Conservation (phyloP, 2,797 vertebrate species). For the Mormyrus hasselquistii region DNA sequence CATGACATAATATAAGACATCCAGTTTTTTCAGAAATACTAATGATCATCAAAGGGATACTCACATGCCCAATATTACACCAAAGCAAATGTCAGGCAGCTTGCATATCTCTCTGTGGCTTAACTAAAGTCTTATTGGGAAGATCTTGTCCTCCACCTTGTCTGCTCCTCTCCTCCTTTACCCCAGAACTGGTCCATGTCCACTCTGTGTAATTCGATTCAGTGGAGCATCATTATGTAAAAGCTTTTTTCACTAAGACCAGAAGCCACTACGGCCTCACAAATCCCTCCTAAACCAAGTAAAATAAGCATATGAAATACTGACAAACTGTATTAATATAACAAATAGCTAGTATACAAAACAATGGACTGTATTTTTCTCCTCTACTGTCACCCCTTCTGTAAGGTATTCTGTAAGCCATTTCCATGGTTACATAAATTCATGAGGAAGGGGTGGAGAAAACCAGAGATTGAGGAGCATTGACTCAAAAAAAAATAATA, state of each 20-base stretch:
- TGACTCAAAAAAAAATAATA: not conserved
- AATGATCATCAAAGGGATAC: not conserved
- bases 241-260: not conserved
- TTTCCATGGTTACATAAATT: conserved; percentile 16
- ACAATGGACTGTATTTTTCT: not conserved
- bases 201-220: not conserved
- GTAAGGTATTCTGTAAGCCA: not conserved
- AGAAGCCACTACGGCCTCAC: not conserved
- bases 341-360: not conserved
- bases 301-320: not conserved
- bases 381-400: not conserved
- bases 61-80: not conserved
- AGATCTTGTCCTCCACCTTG: not conserved
- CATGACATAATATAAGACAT: not conserved
- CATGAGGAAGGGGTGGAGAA: not conserved
- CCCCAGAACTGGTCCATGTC: not conserved
- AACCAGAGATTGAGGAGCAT: not conserved
- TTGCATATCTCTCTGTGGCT: not conserved
- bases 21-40: not conserved
- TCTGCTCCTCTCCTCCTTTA: not conserved
- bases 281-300: not conserved
- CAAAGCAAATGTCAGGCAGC: not conserved
- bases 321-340: not conserved
- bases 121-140: not conserved
- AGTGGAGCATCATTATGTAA: not conserved